Evolutionary conservation across 1,140 invertebrate genomes (phyloP), one percentile per base, ranked within the genome.

Genomic region (Latrodectus geometricus): DNA sequence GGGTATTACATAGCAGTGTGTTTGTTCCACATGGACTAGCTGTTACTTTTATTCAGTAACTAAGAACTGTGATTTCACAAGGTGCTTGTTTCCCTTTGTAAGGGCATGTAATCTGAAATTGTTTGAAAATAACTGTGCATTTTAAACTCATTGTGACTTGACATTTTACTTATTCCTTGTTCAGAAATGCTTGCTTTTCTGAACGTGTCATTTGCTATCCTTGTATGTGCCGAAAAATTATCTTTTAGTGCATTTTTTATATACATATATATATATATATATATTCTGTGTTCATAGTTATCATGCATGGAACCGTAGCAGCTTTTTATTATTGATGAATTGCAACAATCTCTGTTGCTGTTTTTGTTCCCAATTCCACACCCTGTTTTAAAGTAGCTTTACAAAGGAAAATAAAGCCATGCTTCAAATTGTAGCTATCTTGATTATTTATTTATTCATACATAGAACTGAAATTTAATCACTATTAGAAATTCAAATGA

Each of bases 381-480:
- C 68, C 70, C 69, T 86, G 83, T 86, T 86, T 86, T 86, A 77
- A 86, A 86, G 70, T 86, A 86, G 83, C 83, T 86, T 86, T 86
- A 86, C 83, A 86, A 86, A 86, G 65, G 83, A 86, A 86, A 86
- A 86, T 86, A 86, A 86, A 86, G 54, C 54, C 54, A 61, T 61
- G 54, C 54, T 61, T 61, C 54, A 61, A 14, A 61, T 61, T 61
- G 54, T 61, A 61, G 17, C 17, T 61, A 17, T 61, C 17, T 61
- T 35, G 35, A 61, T 61, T 61, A 4, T 61, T 61, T 61, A 3
- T 61, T 61, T 8, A 4, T 61, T 35, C 35, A 35, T 35, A 35
- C 35, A 35, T 35, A 35, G 35, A 35, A 35, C 5, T 35, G 35
- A 35, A 35, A 35, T 35, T 1, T 35, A 35, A 35, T 35, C 35